phyloP scores from a whole-genome alignment of 92 coral and sea anemone species.

The Palythoa heliodiscus region DNA sequence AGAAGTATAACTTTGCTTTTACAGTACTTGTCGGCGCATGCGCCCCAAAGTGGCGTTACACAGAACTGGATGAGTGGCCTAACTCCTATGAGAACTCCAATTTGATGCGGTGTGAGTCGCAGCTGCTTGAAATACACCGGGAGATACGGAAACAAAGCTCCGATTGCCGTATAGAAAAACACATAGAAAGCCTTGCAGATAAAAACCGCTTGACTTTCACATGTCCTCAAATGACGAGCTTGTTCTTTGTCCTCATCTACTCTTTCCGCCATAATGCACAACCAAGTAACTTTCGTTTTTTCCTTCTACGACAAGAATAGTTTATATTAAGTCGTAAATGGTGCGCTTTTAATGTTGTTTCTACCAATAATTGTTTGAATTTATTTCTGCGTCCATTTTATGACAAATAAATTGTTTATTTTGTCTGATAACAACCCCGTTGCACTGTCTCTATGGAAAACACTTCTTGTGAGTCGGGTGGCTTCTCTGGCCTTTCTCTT shows the following conservation, averaged over 20 bases:
- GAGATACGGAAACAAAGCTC: slow-evolving; percentile 91
- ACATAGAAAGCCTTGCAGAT: slow-evolving; percentile 89
- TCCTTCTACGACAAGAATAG: background rate
- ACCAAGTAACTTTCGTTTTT: background rate
- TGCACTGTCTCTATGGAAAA: background rate
- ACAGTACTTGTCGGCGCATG: slow-evolving; percentile 83
- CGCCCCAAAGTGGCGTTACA: slow-evolving; percentile 94
- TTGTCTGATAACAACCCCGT: background rate
- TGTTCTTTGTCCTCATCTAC: background rate
- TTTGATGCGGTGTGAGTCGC: slow-evolving; percentile 82
- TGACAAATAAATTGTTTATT: background rate
- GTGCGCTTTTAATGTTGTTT: background rate
- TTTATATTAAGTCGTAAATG: background rate
- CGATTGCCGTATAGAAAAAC: slow-evolving; percentile 89
- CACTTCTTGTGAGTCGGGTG: background rate
- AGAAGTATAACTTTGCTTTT: slow-evolving; percentile 79
- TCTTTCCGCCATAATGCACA: slow-evolving; percentile 1
- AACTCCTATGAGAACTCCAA: slow-evolving; percentile 86
- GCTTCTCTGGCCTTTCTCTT: background rate
- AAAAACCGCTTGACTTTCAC: slow-evolving; percentile 57
- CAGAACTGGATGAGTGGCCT: slow-evolving; percentile 87
- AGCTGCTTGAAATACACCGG: slow-evolving; percentile 96
- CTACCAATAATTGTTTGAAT: background rate
- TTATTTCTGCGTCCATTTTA: background rate
- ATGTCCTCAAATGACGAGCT: background rate